Evolutionary conservation across 2,797 vertebrate species (phyloP).

Genomic region (Miopithecus talapoin): DNA sequence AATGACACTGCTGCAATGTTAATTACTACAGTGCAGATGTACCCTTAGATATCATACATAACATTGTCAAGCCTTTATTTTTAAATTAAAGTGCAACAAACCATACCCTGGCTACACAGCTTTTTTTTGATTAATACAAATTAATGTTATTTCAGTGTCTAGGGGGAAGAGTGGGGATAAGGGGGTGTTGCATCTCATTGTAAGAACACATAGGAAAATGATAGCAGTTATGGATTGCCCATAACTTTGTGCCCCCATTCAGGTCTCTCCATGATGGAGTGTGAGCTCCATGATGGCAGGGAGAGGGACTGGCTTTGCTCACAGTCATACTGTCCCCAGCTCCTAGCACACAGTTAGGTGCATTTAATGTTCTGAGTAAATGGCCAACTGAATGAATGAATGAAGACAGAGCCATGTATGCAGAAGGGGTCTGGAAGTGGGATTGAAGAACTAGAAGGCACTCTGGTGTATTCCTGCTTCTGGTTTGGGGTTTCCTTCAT

Average conservation of each 20-base stretch:
- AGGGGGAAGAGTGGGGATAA: neutral
- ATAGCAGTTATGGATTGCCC: neutral
- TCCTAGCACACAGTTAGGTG: neutral
- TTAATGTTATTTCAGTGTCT: slow-evolving; percentile 77
- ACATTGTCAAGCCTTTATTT: slow-evolving; percentile 83
- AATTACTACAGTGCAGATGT: slow-evolving; percentile 83
- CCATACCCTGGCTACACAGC: slow-evolving; percentile 79
- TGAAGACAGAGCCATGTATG: neutral
- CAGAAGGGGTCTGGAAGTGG: neutral
- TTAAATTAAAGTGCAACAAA: slow-evolving; percentile 86
- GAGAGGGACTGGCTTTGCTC: neutral
- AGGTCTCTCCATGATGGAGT: neutral
- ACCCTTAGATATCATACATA: slow-evolving; percentile 82
- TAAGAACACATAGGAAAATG: neutral
- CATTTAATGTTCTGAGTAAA: neutral
- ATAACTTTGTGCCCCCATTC: neutral
- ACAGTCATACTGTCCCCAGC: neutral
- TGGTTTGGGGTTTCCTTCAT: neutral
- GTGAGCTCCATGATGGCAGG: neutral
- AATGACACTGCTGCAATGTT: slow-evolving; percentile 80
- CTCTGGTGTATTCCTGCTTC: neutral
- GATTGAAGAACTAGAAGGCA: neutral
- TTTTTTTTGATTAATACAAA: slow-evolving; percentile 80
- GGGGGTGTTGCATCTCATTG: neutral
- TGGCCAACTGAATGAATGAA: neutral